Base-by-base conservation (phyloP, 2,888 invertebrate species). In the Lasioglossum pauxillum region DNA sequence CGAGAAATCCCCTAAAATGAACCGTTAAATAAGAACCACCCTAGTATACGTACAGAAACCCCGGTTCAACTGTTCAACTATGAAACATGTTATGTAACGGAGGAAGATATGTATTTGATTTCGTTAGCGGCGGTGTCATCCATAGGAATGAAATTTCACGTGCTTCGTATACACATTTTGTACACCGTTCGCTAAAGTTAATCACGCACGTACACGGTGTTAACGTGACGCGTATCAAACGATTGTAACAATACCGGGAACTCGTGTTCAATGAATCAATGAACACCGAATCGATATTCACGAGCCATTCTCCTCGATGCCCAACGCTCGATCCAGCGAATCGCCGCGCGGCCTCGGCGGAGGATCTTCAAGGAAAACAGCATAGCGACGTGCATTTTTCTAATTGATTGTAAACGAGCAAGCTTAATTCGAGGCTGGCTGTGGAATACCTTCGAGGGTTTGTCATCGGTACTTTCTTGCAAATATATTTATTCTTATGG, bases 341-440 rank as follows among this genome's bases (percentile, higher is more conserved):
- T 53, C n/a, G 31, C n/a, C n/a, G 86, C 67, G 78, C 84, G 89
- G 85, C 89, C 91, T 91, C 89, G 88, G 86, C 87, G 75, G 83
- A 73, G 78, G 75, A 86, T 87, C 87, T 87, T 88, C 93, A 92
- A 93, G 92, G 92, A 92, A 92, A 93, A 90, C 93, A 74, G 80
- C 91, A 89, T 92, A 84, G 83, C 84, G 44, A 71, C 46, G 80
- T 84, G 86, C 88, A 84, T 89, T 91, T 90, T 91, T 91, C 78
- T 81, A 82, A 89, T 88, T 84, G 78, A 78, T 82, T 71, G 41
- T 60, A 73, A 80, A 78, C 80, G 75, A 78, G 60, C 38, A 60
- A 38, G 46, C 5, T 46, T 72, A 78, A 71, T 67, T 67, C 67
- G 19, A 27, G 5, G 19, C 31, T 49, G 46, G 2, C 23, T 38